Percentiles rank a stretch among this genome's conserved stretches.
Evolutionary conservation across 2,113 vertebrate species (phyloP).

Genomic region (Charina bottae): DNA sequence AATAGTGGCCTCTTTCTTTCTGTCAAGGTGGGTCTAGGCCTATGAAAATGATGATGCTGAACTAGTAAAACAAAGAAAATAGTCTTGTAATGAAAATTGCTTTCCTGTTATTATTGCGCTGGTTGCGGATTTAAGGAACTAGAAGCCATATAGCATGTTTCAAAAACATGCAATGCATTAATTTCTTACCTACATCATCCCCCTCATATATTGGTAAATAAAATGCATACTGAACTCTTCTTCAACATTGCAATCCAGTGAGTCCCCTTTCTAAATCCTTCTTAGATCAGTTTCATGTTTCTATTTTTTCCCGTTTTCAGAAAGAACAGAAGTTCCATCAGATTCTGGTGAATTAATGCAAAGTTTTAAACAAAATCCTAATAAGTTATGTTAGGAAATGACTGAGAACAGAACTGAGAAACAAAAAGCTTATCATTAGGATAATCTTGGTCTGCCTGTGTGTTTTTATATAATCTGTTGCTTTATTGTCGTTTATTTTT

Average conservation of each 20-base stretch:
- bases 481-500: not conserved
- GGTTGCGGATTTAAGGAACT: not conserved
- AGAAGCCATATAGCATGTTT: not conserved
- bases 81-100: not conserved
- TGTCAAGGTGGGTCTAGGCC: not conserved
- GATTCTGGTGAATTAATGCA: not conserved
- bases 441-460: not conserved
- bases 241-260: slow-evolving; percentile 7
- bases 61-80: not conserved
- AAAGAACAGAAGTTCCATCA: not conserved
- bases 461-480: not conserved
- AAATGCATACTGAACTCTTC: slow-evolving; percentile 49
- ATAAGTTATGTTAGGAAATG: not conserved
- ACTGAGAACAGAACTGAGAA: not conserved
- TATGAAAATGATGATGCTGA: not conserved
- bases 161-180: not conserved
- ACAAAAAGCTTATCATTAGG: not conserved
- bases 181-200: slow-evolving; percentile 19
- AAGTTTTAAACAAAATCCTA: not conserved
- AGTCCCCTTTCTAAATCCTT: not conserved
- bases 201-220: slow-evolving; percentile 48
- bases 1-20: not conserved
- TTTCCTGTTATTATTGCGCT: not conserved
- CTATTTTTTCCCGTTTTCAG: not conserved
- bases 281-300: not conserved